These are phyloP conservation scores for Piaya cayana DNA, from an alignment of 2,113 vertebrate genomes.

Conservation along the genomic window DNA sequence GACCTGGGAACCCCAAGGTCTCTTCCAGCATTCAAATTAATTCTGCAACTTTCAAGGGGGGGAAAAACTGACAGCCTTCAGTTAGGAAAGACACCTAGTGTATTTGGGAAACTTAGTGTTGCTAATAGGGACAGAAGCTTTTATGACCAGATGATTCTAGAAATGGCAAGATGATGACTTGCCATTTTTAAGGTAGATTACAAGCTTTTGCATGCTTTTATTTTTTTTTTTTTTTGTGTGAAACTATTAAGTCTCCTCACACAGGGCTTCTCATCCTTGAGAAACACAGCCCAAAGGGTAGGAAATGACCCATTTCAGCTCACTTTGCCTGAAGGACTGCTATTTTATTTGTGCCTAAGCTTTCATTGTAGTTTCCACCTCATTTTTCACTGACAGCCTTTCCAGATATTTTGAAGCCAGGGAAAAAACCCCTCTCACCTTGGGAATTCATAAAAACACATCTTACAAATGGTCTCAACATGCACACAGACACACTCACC, in stretches of 20 bases:
- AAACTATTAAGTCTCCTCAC: not conserved
- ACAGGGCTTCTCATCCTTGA: not conserved
- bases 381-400: not conserved
- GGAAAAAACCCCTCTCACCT: not conserved
- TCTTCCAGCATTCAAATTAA: not conserved
- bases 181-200: not conserved
- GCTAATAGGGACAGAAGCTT: not conserved
- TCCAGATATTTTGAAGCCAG: not conserved
- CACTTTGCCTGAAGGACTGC: not conserved
- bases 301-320: accelerated
- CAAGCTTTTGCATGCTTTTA: not conserved
- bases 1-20: not conserved
- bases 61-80: not conserved
- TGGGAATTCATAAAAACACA: not conserved
- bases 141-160: not conserved
- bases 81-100: not conserved
- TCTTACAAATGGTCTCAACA: not conserved
- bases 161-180: not conserved
- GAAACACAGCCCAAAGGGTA: not conserved
- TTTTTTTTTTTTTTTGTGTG: not conserved
- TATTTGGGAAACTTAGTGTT: not conserved
- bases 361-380: not conserved
- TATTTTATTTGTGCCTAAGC: not conserved
- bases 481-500: no score
- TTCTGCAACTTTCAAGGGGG: not conserved